Conservation (phyloP, 2,113 vertebrate species). For the Nyctibius bracteatus region DNA sequence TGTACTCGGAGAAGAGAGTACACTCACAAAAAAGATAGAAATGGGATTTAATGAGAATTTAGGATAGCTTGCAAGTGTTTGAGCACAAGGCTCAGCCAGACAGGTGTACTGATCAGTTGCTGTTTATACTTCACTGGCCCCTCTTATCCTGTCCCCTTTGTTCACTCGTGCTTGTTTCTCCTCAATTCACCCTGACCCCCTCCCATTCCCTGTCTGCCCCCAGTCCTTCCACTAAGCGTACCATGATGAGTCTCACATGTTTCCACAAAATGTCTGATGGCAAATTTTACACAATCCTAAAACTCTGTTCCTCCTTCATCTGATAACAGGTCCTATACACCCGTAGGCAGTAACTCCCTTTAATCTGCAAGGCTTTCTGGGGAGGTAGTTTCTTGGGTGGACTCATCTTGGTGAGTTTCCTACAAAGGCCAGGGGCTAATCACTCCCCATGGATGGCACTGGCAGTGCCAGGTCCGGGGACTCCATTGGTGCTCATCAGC, state of each 20-base stretch:
- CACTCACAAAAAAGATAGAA: neutral
- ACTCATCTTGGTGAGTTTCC: neutral
- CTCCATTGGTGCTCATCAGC: neutral
- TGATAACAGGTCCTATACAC: neutral
- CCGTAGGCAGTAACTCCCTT: neutral
- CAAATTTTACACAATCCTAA: neutral
- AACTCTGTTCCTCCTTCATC: neutral
- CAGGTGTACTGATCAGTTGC: neutral
- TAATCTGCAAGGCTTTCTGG: neutral
- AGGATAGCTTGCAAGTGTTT: neutral
- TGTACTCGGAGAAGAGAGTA: neutral
- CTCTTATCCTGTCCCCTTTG: neutral
- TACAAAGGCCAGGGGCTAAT: neutral
- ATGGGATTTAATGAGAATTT: neutral
- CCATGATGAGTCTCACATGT: fast-evolving
- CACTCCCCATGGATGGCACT: fast-evolving
- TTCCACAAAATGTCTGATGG: neutral
- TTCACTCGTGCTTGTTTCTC: neutral
- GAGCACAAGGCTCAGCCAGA: neutral
- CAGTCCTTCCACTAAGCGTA: neutral
- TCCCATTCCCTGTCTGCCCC: neutral
- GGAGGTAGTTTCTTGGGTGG: neutral
- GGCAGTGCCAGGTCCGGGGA: neutral
- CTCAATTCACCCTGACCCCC: neutral
- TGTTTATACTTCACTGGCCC: neutral